Percentiles rank a stretch among this genome's conserved stretches.
Evolutionary conservation across 2,888 invertebrate genomes (phyloP).

Genomic region (Drosophila buzzatii): DNA sequence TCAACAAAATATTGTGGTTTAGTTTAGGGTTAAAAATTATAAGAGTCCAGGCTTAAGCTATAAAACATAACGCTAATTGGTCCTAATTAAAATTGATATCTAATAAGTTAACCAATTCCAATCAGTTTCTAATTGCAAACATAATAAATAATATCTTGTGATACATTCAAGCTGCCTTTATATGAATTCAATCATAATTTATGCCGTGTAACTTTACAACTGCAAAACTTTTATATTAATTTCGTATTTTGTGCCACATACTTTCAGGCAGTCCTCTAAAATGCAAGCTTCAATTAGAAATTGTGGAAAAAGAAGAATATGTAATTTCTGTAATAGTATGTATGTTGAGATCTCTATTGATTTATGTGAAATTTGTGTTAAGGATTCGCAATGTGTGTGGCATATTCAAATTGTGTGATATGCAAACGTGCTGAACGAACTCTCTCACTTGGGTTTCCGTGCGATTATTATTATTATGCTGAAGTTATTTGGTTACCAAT

Average conservation of each 20-base stretch:
- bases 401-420: slow-evolving; percentile 73
- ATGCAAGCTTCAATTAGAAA: slow-evolving; percentile 16
- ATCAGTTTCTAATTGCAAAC: background rate
- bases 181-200: background rate
- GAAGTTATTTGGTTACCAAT: slow-evolving; percentile 56
- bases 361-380: slow-evolving; percentile 57
- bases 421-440: slow-evolving; percentile 60
- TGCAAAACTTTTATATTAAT: background rate
- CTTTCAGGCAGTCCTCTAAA: slow-evolving; percentile 55
- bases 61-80: background rate
- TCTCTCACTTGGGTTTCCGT: slow-evolving; percentile 74
- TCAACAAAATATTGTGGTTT: background rate
- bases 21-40: background rate
- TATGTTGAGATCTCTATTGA: slow-evolving; percentile 44
- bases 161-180: background rate
- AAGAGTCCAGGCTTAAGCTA: background rate
- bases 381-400: slow-evolving; percentile 64
- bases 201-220: background rate
- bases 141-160: background rate
- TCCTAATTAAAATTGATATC: background rate
- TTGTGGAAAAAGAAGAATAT: slow-evolving; percentile 9
- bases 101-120: background rate
- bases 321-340: slow-evolving; percentile 33
- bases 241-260: slow-evolving; percentile 34
- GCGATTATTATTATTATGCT: slow-evolving; percentile 63